Evolutionary conservation across 2,113 vertebrate species (phyloP).

Genomic region (Corythaixoides concolor): DNA sequence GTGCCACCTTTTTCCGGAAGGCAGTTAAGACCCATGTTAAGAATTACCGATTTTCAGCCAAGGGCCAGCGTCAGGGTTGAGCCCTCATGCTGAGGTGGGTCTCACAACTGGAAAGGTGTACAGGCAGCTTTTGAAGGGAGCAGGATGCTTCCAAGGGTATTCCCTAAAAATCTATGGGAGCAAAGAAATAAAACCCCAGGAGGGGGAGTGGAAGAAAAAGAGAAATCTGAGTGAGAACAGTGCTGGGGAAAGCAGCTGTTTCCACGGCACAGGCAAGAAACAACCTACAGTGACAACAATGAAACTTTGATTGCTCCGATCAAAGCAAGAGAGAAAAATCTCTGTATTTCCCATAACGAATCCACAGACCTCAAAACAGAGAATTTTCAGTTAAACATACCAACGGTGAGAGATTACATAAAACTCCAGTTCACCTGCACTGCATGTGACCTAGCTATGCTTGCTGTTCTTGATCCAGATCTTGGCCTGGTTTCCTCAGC

Average conservation of each 20-base stretch:
- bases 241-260: background rate
- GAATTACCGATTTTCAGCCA: background rate
- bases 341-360: background rate
- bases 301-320: background rate
- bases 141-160: background rate
- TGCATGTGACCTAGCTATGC: background rate
- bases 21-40: accelerated
- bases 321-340: background rate
- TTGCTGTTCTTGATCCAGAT: background rate
- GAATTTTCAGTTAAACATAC: background rate
- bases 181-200: background rate
- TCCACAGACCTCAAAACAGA: background rate
- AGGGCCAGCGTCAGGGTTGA: accelerated
- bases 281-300: background rate
- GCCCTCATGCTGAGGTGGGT: background rate
- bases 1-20: background rate
- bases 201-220: background rate
- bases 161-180: background rate
- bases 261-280: background rate
- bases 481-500: background rate
- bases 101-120: accelerated
- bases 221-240: accelerated
- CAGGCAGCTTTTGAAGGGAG: background rate
- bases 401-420: accelerated
- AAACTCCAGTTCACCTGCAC: background rate